Percentiles rank a stretch among this genome's conserved stretches.
Conservation (phyloP, 1,140 invertebrate genomes). For the Leptinotarsa undecemlineata region DNA sequence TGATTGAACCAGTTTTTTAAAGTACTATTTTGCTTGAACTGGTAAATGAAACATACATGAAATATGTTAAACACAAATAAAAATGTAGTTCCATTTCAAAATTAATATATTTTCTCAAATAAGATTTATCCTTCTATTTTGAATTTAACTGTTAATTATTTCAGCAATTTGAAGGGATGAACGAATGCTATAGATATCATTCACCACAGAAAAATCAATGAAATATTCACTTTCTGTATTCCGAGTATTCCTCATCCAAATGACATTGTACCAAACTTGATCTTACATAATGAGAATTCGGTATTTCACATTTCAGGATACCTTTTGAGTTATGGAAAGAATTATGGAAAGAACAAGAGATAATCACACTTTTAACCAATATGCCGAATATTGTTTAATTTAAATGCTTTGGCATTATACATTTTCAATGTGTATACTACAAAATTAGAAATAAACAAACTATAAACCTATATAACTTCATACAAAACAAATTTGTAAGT, state of each 20-base stretch:
- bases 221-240: no score
- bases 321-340: conserved; percentile 4
- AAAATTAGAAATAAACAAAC: conserved; percentile 45
- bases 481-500: conserved; percentile 48
- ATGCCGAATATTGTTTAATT: conserved; percentile 22
- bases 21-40: no score
- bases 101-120: no score
- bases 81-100: no score
- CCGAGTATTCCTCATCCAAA: not conserved
- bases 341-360: not conserved
- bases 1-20: no score
- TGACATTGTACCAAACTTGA: not conserved
- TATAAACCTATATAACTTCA: conserved; percentile 47
- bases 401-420: conserved; percentile 51
- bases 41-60: no score
- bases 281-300: not conserved
- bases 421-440: conserved; percentile 37
- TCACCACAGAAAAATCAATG: no score
- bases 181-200: no score
- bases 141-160: no score
- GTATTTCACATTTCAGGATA: not conserved
- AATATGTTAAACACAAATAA: no score
- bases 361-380: conserved; percentile 6
- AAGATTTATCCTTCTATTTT: no score
- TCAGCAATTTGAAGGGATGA: no score